Percentiles rank a stretch among this genome's conserved stretches.
phyloP scores from a whole-genome alignment of 2,797 vertebrate species.

The Bucorvus abyssinicus region DNA sequence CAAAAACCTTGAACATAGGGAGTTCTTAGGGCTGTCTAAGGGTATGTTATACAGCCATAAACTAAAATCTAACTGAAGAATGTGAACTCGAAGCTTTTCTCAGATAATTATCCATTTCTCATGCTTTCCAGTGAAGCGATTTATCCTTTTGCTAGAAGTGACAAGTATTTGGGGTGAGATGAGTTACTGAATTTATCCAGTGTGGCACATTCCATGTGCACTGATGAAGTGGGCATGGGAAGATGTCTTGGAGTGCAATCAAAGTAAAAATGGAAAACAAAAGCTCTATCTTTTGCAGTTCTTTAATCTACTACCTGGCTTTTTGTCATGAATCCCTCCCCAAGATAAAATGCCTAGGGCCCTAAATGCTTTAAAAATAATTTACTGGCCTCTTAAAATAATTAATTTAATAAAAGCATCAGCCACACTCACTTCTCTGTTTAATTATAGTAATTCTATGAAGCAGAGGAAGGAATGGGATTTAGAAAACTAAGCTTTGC shows the following conservation, averaged over 20 bases:
- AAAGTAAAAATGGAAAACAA: not conserved
- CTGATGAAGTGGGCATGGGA: not conserved
- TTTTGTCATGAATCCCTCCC: not conserved
- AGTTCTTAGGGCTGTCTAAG: not conserved
- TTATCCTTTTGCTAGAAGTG: not conserved
- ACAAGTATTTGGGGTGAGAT: not conserved
- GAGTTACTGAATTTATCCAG: not conserved
- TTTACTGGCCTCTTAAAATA: not conserved
- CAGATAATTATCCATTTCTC: not conserved
- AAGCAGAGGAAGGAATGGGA: not conserved
- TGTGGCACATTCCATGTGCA: rapidly evolving
- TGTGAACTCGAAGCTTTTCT: not conserved
- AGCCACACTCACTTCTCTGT: not conserved
- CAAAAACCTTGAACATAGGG: not conserved
- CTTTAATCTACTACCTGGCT: not conserved
- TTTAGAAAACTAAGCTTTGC: not conserved
- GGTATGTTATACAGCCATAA: not conserved
- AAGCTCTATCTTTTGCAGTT: not conserved
- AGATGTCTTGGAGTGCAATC: not conserved
- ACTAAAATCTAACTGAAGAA: not conserved
- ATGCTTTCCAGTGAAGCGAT: not conserved
- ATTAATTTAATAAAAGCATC: not conserved
- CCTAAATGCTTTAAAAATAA: not conserved
- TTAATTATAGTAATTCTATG: not conserved
- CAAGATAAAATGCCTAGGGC: not conserved